phyloP scores from a whole-genome alignment of 2,797 vertebrate genomes.

The Pteronotus mesoamericanus region DNA sequence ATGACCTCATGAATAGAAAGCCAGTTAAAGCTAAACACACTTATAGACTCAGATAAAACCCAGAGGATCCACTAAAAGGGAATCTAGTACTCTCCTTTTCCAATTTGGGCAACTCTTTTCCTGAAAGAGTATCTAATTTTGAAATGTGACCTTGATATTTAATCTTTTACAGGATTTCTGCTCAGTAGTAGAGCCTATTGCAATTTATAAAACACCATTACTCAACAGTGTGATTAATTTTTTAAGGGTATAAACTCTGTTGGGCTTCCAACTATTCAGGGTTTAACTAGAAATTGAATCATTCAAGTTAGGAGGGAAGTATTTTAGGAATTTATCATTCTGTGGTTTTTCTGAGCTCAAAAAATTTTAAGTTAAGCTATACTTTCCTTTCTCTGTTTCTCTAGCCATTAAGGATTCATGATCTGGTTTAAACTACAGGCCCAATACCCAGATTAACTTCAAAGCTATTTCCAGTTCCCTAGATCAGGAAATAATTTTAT shows the following conservation, averaged over 20 bases:
- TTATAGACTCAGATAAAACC: background rate
- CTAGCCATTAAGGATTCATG: background rate
- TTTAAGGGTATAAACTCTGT: background rate
- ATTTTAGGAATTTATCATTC: background rate
- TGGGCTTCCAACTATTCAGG: background rate
- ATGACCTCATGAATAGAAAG: background rate
- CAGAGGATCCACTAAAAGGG: background rate
- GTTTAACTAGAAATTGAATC: background rate
- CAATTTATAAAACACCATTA: background rate
- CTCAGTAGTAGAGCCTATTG: background rate
- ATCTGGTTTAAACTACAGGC: background rate
- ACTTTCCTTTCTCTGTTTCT: background rate
- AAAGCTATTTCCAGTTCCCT: background rate
- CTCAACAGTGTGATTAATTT: background rate
- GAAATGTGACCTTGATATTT: background rate
- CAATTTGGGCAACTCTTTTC: background rate
- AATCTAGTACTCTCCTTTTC: background rate
- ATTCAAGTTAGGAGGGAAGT: background rate
- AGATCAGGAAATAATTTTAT: background rate
- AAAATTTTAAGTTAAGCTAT: background rate
- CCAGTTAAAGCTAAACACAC: background rate
- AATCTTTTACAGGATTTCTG: background rate
- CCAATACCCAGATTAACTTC: background rate
- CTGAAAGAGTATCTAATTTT: background rate
- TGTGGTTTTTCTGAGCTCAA: background rate